phyloP scores from a whole-genome alignment of 1,140 invertebrate genomes.

The Hirudo medicinalis region DNA sequence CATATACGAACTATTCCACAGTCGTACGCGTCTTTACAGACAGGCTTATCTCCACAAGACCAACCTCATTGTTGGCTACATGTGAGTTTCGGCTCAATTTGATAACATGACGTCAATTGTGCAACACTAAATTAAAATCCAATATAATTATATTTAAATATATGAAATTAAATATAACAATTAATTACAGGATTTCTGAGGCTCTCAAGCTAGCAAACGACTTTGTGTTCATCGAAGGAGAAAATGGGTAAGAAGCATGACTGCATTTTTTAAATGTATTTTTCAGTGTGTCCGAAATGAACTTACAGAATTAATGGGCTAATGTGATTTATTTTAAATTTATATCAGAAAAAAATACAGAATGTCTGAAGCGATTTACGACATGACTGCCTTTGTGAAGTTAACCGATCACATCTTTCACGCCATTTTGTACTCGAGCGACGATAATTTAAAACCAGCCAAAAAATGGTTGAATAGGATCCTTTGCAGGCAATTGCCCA shows the following conservation, averaged over 20 bases:
- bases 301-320: neutral
- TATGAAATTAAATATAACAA: neutral
- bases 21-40: constrained; percentile 40
- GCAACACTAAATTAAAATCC: neutral
- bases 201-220: constrained; percentile 14
- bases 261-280: neutral
- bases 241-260: constrained; percentile 7
- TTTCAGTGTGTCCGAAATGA: neutral
- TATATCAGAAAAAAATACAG: constrained; percentile 13
- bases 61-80: constrained; percentile 40
- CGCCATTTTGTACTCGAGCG: constrained; percentile 25
- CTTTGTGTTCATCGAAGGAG: neutral
- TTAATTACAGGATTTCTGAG: constrained; percentile 10
- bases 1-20: constrained; percentile 44
- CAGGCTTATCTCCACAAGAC: constrained; percentile 46
- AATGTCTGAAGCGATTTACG: constrained; percentile 28
- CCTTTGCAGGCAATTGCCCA: constrained; percentile 1
- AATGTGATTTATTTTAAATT: neutral
- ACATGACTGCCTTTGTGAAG: constrained; percentile 30
- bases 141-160: neutral
- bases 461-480: constrained; percentile 25
- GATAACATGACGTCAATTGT: neutral
- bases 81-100: constrained; percentile 36
- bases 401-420: constrained; percentile 29
- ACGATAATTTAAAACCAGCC: constrained; percentile 23